Conservation (phyloP, 2,113 vertebrate species). For the Micromys minutus region DNA sequence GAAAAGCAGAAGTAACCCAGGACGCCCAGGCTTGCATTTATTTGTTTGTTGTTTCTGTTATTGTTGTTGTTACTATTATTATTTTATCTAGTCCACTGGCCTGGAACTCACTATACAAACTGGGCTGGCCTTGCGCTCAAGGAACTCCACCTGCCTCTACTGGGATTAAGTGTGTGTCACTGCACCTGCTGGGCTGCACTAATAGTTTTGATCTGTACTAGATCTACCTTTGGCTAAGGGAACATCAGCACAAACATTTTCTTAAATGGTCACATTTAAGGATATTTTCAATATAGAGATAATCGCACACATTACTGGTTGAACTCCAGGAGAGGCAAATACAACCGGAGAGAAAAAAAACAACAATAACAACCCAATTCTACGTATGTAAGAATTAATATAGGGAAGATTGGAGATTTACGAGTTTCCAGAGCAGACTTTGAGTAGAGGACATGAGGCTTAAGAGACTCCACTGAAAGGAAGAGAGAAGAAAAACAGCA, state of each 20-base stretch:
- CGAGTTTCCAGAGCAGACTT: background rate
- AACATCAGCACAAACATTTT: slow-evolving; percentile 24
- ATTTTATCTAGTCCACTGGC: background rate
- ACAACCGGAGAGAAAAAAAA: background rate
- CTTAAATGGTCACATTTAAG: background rate
- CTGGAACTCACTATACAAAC: background rate
- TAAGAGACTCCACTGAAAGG: background rate
- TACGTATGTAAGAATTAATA: background rate
- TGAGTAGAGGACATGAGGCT: background rate
- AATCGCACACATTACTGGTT: background rate
- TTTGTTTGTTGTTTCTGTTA: background rate
- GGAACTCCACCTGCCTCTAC: background rate
- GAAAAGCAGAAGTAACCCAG: background rate
- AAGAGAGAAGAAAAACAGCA: background rate
- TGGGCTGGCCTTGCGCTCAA: background rate
- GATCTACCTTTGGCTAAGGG: background rate
- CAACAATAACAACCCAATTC: background rate
- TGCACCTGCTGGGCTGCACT: too few species aligned
- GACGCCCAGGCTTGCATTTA: background rate
- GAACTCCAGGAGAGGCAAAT: background rate
- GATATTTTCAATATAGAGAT: slow-evolving; percentile 40
- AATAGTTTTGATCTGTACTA: slow-evolving; percentile 27
- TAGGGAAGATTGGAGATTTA: background rate
- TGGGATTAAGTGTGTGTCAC: background rate
- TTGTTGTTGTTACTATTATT: background rate